These are phyloP conservation scores for Chloroceryle amazona DNA, from an alignment of 2,797 vertebrate species.

Conservation along the genomic window DNA sequence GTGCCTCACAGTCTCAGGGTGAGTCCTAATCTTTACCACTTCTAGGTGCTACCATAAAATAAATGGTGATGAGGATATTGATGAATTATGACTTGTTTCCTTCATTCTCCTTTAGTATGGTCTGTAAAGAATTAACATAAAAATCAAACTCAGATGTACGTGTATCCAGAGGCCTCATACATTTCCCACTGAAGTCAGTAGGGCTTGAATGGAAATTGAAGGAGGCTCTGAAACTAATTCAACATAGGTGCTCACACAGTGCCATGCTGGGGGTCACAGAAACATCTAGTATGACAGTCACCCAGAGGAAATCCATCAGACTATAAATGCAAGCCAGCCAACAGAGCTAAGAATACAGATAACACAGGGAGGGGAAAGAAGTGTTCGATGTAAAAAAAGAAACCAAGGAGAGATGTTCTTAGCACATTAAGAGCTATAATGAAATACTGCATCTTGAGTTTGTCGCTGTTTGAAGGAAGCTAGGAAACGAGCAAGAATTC, in stretches of 20 bases:
- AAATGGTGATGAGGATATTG: not conserved
- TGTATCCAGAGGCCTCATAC: not conserved
- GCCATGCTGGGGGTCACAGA: not conserved
- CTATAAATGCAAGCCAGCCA: not conserved
- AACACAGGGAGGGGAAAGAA: not conserved
- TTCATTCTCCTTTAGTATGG: not conserved
- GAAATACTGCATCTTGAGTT: constrained; percentile 49
- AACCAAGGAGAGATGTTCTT: constrained; percentile 7
- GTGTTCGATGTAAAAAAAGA: not conserved
- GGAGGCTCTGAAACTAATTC: not conserved
- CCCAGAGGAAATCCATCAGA: not conserved
- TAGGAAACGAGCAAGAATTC: constrained; percentile 48
- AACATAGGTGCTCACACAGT: not conserved
- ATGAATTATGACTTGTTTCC: not conserved
- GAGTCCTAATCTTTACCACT: not conserved
- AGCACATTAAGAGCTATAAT: constrained; percentile 13
- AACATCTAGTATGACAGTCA: not conserved
- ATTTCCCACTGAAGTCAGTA: not conserved
- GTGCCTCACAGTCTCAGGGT: not conserved
- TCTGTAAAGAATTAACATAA: not conserved
- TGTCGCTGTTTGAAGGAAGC: constrained; percentile 34
- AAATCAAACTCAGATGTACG: not conserved
- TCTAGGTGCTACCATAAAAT: not conserved
- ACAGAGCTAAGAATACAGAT: not conserved
- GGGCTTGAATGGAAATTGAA: not conserved